Evolutionary conservation across 2,113 vertebrate species (phyloP), one percentile per base, ranked within the genome.

Genomic region (Rhinopomastus cyanomelas): DNA sequence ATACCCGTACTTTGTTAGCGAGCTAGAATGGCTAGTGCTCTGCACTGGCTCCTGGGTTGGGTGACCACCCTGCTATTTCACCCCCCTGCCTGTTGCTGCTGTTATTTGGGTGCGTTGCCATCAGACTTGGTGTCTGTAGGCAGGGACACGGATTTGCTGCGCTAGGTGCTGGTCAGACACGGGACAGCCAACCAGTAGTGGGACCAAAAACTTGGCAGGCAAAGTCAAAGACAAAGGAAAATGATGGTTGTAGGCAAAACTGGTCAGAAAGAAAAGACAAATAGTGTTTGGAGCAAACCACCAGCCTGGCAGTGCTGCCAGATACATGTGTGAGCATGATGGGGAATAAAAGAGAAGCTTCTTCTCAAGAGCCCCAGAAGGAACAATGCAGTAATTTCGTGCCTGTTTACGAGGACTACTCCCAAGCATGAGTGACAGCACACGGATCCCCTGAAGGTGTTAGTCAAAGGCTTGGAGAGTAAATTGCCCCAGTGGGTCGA

Each of bases 331-430:
- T 61, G 17, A 73, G 44, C n/a, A n/a, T 39, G 44, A 53, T 75
- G 77, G 32, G n/a, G 71, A 68, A 49, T 42, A 90, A 60, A 4
- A 0, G 29, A 87, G 37, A 62, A 55, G 26, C 81, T 90, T 84
- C n/a, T 83, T 77, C 67, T 57, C 18, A 68, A 93, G 62, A 73
- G 88, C 22, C 23, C 92, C 67, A 79, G 2, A 85, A 92, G 23
- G 71, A 89, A 59, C 56, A 85, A 71, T 69, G 48, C 65, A 80
- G 53, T 1, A 1, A 74, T 77, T 90, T 88, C 17, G 61, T 72
- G 26, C 48, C 11, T 89, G 37, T 64, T 90, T 87, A 64, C 44
- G 51, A 79, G 46, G 74, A 27, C 66, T 90, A 27, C 59, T 87
- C 87, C 91, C 71, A 89, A 52, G 32, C 48, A 34, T 59, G 42